phyloP scores from a whole-genome alignment of 2,888 invertebrate species.

The Lutraria lutraria region DNA sequence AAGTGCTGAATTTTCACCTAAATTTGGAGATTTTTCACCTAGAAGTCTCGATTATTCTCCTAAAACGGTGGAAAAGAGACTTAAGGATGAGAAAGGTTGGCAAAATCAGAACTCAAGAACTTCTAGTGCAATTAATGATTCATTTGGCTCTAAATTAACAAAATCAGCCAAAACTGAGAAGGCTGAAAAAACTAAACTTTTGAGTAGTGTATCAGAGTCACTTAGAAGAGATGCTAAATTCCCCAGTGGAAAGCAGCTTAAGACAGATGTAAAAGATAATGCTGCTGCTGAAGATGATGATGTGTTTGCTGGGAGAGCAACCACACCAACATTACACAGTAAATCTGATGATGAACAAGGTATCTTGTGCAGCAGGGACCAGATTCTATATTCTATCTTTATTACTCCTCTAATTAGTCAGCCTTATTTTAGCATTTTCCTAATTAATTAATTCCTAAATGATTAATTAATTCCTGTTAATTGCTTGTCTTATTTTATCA shows the following conservation, averaged over 20 bases:
- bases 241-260: slow-evolving; percentile 55
- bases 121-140: slow-evolving; percentile 56
- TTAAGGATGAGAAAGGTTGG: not conserved
- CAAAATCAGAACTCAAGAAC: slow-evolving; percentile 33
- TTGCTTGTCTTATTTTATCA: slow-evolving; percentile 11
- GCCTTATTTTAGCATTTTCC: not conserved
- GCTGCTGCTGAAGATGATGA: slow-evolving; percentile 29
- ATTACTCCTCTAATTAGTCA: slow-evolving; percentile 23
- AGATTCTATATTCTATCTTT: slow-evolving; percentile 10
- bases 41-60: slow-evolving; percentile 26
- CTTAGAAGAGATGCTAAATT: slow-evolving; percentile 60
- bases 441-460: not conserved
- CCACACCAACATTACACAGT: not conserved
- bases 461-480: not conserved
- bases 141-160: not conserved
- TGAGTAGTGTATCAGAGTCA: slow-evolving; percentile 50
- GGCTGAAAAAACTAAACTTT: slow-evolving; percentile 51
- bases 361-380: slow-evolving; percentile 24
- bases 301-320: not conserved
- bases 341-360: slow-evolving; percentile 62
- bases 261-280: not conserved
- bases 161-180: slow-evolving; percentile 39
- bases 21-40: slow-evolving; percentile 25
- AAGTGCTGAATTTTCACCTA: slow-evolving; percentile 23
- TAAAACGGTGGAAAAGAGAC: not conserved